These are phyloP conservation scores for Latrodectus elegans DNA, from an alignment of 2,888 invertebrate species.

Conservation along the genomic window DNA sequence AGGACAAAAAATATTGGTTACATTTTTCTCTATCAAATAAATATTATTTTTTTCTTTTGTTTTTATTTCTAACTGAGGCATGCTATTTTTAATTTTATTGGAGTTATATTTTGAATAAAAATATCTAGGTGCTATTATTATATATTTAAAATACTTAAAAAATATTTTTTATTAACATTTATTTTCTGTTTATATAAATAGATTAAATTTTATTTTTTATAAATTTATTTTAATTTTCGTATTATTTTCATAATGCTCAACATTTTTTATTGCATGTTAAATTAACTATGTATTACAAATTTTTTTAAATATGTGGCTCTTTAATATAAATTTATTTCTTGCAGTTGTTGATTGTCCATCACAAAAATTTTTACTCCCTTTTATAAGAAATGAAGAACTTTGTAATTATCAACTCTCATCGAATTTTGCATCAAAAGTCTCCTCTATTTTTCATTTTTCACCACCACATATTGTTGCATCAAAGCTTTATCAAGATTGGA, in stretches of 20 bases:
- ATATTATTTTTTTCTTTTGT: no score
- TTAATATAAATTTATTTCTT: slow-evolving; percentile 71
- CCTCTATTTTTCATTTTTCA: slow-evolving; percentile 87
- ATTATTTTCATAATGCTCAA: background rate
- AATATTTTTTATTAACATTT: no score
- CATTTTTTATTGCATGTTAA: background rate
- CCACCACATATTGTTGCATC: slow-evolving; percentile 82
- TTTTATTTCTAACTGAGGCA: no score
- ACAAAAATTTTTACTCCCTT: slow-evolving; percentile 81
- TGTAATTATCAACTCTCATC: slow-evolving; percentile 79
- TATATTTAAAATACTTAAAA: no score
- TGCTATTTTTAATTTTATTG: no score
- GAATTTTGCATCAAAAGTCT: slow-evolving; percentile 78
- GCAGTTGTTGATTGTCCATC: slow-evolving; percentile 89
- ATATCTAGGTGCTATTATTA: no score
- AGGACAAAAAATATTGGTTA: no score
- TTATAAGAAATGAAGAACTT: slow-evolving; percentile 79
- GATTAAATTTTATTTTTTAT: background rate
- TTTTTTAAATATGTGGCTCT: background rate
- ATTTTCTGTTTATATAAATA: no score
- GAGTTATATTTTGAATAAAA: no score
- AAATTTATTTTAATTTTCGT: background rate
- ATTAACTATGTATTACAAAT: background rate
- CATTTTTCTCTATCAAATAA: no score
- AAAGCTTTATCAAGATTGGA: slow-evolving; percentile 83